These are phyloP conservation scores for Bubo scandiacus DNA, from an alignment of 2,113 vertebrate species.

Conservation along the genomic window DNA sequence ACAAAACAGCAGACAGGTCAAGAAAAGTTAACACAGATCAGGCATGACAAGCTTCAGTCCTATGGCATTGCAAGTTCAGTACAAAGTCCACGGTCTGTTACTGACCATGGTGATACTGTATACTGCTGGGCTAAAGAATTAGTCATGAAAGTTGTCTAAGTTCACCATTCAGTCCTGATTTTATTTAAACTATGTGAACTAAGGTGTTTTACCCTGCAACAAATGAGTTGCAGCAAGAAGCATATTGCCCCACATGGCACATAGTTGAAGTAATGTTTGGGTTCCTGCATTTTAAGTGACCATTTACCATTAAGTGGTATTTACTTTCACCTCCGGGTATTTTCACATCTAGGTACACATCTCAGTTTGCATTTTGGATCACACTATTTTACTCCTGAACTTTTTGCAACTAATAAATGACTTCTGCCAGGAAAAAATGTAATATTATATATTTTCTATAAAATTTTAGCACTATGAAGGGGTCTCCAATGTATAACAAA, in stretches of 20 bases:
- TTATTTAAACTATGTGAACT: not conserved
- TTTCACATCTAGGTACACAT: not conserved
- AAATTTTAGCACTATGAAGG: not conserved
- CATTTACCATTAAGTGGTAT: not conserved
- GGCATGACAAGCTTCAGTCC: not conserved
- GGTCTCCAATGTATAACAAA: not conserved
- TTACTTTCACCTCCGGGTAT: not conserved
- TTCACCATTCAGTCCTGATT: not conserved
- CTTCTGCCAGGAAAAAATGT: not conserved
- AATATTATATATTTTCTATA: not conserved
- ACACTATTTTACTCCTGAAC: not conserved
- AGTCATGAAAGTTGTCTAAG: not conserved
- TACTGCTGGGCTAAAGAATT: not conserved
- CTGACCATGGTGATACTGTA: not conserved
- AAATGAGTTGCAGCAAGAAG: not conserved
- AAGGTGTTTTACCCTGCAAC: not conserved
- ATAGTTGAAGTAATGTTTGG: not conserved
- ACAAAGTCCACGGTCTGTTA: not conserved
- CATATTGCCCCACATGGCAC: fast-evolving
- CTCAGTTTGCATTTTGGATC: not conserved
- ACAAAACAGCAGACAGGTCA: not conserved
- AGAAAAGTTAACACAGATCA: not conserved
- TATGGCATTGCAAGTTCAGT: not conserved
- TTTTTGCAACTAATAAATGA: not conserved
- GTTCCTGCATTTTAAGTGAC: not conserved